Evolutionary conservation across 2,797 vertebrate species (phyloP).

Genomic region (Babyrousa celebensis): DNA sequence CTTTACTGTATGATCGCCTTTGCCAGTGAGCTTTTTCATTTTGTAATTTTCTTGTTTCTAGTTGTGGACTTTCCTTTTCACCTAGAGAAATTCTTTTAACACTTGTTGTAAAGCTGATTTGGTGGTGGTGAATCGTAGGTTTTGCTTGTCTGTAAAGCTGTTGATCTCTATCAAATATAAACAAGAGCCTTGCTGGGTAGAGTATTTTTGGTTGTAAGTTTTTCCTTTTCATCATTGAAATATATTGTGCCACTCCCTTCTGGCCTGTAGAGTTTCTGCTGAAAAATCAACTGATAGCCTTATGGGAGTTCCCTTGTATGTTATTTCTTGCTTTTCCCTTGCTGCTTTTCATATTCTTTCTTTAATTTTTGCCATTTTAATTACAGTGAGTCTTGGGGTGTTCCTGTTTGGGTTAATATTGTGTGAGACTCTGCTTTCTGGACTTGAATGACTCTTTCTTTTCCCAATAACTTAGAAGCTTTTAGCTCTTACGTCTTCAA

Average conservation of each 20-base stretch:
- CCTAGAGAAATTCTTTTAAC: too few relatives aligned
- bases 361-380: neutral
- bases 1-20: too few relatives aligned
- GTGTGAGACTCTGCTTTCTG: neutral
- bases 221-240: neutral
- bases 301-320: neutral
- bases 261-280: neutral
- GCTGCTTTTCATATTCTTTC: neutral
- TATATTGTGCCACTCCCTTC: neutral
- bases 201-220: neutral
- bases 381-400: neutral
- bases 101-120: too few relatives aligned
- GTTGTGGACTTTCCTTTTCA: too few relatives aligned
- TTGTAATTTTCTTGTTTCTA: too few relatives aligned
- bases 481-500: neutral
- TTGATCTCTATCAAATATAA: neutral
- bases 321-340: neutral
- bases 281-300: neutral
- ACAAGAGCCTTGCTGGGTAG: neutral
- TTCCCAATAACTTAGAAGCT: neutral
- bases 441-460: neutral
- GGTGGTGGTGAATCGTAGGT: neutral
- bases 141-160: neutral
- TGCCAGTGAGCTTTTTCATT: too few relatives aligned
- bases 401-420: neutral